Evolutionary conservation across 2,888 invertebrate species (phyloP), one percentile per base, ranked within the genome.

Genomic region (Diogma glabrata): DNA sequence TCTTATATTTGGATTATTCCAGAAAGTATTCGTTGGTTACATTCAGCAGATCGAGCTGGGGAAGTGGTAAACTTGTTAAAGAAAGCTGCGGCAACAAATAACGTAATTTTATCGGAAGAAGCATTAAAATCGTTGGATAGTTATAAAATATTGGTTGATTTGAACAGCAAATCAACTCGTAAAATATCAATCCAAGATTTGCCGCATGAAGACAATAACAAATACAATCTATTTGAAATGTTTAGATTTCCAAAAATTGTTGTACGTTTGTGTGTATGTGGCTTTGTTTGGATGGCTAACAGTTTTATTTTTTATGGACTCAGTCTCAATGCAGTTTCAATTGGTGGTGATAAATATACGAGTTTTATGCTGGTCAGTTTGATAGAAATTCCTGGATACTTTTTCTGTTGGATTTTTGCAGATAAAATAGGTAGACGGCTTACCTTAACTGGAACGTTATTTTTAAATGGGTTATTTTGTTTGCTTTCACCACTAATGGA

Each of bases 301-400:
- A 82, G 84, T 0, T 80, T 88, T 55, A 80, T 87, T 17, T 89
- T 86, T 65, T 88, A 87, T 60, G 89, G 89, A 0, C 67, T 89
- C 30, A 85, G 84, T 0, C 73, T 89, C 50, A 87, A 85, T 67
- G 81, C 87, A 0, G 85, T 86, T 3, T 75, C 82, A 0, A 67
- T 89, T 45, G 67, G 78, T 17, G 87, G 87, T 2, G 80, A 87
- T 64, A 79, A 79, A 59, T 87, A 87, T 63, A 65, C 84, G 12
- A 88, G 87, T 67, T 89, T 85, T 60, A 81, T 85, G 19, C 62
- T 60, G 22, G 63, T 67, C 8, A 63, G 66, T 2, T 53, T 67
- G 47, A 76, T 84, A 16, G 87, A 87, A 64, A 79, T 87, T 53
- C 87, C 87, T 1, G 85, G 82, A 0, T 84, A 84, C 60, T 67